Percentiles rank a stretch among this genome's conserved stretches.
Evolutionary conservation across 2,888 invertebrate species (phyloP).

Genomic region (Pristionchus japonicus): DNA sequence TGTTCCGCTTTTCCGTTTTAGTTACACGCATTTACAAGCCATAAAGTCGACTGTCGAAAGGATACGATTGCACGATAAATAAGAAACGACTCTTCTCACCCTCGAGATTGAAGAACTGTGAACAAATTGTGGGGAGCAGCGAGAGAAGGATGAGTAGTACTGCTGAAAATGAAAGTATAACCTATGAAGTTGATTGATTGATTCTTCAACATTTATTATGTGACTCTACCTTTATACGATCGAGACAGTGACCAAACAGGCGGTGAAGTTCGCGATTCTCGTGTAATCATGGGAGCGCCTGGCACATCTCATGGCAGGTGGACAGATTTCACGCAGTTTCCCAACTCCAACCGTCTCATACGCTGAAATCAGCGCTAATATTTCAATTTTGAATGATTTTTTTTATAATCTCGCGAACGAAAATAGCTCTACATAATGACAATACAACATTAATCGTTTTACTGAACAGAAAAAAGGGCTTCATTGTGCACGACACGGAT

Average conservation of each 20-base stretch:
- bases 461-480: too few species aligned
- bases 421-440: too few species aligned
- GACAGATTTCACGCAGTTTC: neutral
- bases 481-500: too few species aligned
- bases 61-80: too few species aligned
- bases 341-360: neutral
- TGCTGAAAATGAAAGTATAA: neutral
- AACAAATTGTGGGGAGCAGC: neutral
- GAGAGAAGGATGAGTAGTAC: neutral
- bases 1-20: neutral
- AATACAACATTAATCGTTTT: too few species aligned
- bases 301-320: constrained; percentile 16
- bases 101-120: constrained; percentile 44
- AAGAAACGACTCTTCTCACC: too few species aligned
- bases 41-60: neutral
- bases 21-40: neutral
- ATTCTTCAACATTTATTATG: too few species aligned
- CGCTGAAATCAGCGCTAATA: neutral
- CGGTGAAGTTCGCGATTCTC: constrained; percentile 25
- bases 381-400: neutral
- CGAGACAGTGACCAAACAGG: neutral
- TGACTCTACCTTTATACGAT: neutral
- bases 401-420: too few species aligned
- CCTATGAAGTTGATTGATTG: neutral
- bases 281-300: constrained; percentile 23